Base-by-base conservation (phyloP, 1,140 invertebrate species). In the Hylaeus anthracinus region DNA sequence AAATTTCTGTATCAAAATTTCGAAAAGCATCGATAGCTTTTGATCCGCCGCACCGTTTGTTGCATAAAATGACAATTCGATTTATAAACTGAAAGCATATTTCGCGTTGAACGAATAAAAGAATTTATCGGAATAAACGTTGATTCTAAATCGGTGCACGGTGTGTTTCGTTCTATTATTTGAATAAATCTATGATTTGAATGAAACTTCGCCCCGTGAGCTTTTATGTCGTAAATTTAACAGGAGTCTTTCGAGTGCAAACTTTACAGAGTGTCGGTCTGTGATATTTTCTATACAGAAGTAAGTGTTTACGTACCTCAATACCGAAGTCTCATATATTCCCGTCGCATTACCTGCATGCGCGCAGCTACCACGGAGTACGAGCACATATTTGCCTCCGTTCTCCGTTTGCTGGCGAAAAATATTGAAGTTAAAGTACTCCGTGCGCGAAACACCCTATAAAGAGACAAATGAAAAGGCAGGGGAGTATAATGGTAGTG, bases 251-350 rank as follows among this genome's bases (percentile, higher is more conserved):
- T 72, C n/a, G 37, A 14, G 53, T 55, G 48, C 5, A 69, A 72
- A 58, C 56, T 15, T 60, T 72, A 43, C 55, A 60, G n/a, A 37
- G 41, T 72, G n/a, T 72, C 41, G 60, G 1, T n/a, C 37, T 60
- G 41, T 72, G 15, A 2, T 45, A 14, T 72, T 60, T 37, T 58
- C n/a, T 60, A 37, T 45, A 43, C 69, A 43, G n/a, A 10, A 51
- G 37, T 65, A 53, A 51, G 56, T 72, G 71, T 72, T 58, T 45
- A 72, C 71, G 12, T 43, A n/a, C 58, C n/a, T 48, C 5, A 15
- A 56, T 60, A 45, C 43, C 14, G 9, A 72, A 45, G 41, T 48
- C 56, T 8, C 71, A 72, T 72, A 60, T 60, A 72, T 72, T 60
- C 48, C 56, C 12, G 12, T 37, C 56, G 56, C 26, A 43, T 72